A percentile compares a stretch with the other conserved stretches of the same genome.
Evolutionary conservation across 1,140 invertebrate genomes (phyloP).

Genomic region (Drosophila santomea): DNA sequence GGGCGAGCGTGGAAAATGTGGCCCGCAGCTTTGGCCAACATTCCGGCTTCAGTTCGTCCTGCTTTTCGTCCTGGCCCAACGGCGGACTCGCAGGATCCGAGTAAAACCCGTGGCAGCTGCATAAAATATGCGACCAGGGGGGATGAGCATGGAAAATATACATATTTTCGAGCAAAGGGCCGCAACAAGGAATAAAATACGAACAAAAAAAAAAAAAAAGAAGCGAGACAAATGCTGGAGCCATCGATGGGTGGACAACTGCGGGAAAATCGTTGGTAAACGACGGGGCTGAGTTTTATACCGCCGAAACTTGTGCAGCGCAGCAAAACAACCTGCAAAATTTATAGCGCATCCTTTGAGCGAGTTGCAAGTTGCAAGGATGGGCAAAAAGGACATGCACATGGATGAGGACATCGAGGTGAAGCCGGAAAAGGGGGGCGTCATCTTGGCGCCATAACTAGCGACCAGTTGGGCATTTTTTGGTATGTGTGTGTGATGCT

Average conservation of each 20-base stretch:
- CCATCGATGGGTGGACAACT: constrained; percentile 16
- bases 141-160: constrained; percentile 30
- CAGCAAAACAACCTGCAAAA: constrained; percentile 73
- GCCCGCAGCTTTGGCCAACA: constrained; percentile 46
- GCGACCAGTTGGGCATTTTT: background rate
- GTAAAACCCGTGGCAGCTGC: constrained; percentile 40
- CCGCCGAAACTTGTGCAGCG: constrained; percentile 47
- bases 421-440: background rate
- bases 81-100: constrained; percentile 17
- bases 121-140: constrained; percentile 64
- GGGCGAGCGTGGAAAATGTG: constrained; percentile 25
- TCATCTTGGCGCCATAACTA: background rate
- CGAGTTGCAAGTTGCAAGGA: constrained; percentile 48
- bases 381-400: background rate
- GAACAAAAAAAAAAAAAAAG: constrained; percentile 16
- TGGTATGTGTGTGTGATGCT: background rate
- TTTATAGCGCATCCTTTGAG: constrained; percentile 64
- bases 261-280: background rate
- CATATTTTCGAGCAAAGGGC: constrained; percentile 42
- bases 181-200: constrained; percentile 15
- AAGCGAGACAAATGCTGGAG: constrained; percentile 31
- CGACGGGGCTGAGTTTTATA: background rate
- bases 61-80: background rate
- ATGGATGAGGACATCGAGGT: constrained; percentile 8
- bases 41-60: constrained; percentile 11